Conservation (phyloP, 2,888 invertebrate species). For the Noctua comes region DNA sequence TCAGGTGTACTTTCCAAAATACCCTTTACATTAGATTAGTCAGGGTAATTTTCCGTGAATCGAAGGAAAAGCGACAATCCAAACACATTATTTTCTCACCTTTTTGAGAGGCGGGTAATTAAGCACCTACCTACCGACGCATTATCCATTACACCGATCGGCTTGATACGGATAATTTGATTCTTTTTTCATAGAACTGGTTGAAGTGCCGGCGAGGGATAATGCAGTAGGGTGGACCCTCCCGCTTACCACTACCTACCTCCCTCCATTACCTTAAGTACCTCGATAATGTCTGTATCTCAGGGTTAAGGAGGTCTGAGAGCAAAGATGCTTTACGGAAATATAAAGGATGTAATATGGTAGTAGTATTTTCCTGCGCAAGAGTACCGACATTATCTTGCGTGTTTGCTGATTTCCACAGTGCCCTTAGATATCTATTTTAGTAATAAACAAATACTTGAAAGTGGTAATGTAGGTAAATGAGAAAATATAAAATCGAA, state of each 20-base stretch:
- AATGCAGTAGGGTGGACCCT: neutral
- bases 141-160: constrained; percentile 2
- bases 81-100: too few relatives aligned
- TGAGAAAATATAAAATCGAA: neutral
- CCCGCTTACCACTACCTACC: neutral
- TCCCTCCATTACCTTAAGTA: constrained; percentile 26
- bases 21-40: neutral
- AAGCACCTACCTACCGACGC: neutral
- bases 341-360: neutral
- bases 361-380: neutral
- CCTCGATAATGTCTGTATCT: constrained; percentile 26
- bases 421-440: neutral
- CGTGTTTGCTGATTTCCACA: neutral
- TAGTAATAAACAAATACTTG: neutral
- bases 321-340: neutral
- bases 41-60: neutral
- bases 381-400: neutral
- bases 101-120: neutral
- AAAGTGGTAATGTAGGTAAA: neutral
- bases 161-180: neutral
- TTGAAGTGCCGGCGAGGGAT: neutral
- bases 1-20: neutral
- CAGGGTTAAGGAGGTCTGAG: neutral
- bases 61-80: neutral
- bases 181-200: neutral